These are phyloP conservation scores for Microcebus lehilahytsara DNA, from an alignment of 2,113 vertebrate species.

Conservation along the genomic window DNA sequence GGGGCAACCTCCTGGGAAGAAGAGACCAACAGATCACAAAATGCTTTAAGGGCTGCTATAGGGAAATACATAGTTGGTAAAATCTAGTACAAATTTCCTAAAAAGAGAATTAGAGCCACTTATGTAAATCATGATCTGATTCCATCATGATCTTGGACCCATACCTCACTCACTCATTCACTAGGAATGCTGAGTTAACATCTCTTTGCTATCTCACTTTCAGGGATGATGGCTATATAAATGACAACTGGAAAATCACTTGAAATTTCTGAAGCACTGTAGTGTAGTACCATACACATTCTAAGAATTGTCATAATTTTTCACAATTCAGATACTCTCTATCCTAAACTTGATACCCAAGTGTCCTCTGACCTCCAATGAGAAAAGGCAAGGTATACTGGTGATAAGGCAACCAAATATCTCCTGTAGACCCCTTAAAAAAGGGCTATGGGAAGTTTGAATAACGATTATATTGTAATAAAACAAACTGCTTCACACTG, in stretches of 20 bases:
- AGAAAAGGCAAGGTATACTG: not conserved
- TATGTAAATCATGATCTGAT: conserved; percentile 1
- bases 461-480: conserved; percentile 9
- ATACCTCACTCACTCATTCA: conserved; percentile 14
- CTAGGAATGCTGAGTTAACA: conserved; percentile 19
- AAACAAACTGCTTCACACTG: not conserved
- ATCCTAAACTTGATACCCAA: conserved; percentile 24
- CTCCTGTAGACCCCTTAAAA: not conserved
- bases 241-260: conserved; percentile 35
- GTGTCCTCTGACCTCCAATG: not conserved
- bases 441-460: not conserved
- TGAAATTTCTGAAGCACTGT: conserved; percentile 27
- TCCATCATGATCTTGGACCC: not conserved
- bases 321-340: conserved; percentile 15
- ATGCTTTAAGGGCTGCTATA: conserved; percentile 35
- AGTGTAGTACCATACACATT: not conserved
- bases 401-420: not conserved
- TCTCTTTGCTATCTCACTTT: conserved; percentile 26
- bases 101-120: not conserved
- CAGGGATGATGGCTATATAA: not conserved
- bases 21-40: conserved; percentile 61
- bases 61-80: conserved; percentile 18
- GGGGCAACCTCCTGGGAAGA: conserved; percentile 83
- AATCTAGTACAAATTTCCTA: conserved; percentile 37
- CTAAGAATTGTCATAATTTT: conserved; percentile 9